Evolutionary conservation across 2,888 invertebrate species (phyloP), one percentile per base, ranked within the genome.

Genomic region (Candidula unifasciata): DNA sequence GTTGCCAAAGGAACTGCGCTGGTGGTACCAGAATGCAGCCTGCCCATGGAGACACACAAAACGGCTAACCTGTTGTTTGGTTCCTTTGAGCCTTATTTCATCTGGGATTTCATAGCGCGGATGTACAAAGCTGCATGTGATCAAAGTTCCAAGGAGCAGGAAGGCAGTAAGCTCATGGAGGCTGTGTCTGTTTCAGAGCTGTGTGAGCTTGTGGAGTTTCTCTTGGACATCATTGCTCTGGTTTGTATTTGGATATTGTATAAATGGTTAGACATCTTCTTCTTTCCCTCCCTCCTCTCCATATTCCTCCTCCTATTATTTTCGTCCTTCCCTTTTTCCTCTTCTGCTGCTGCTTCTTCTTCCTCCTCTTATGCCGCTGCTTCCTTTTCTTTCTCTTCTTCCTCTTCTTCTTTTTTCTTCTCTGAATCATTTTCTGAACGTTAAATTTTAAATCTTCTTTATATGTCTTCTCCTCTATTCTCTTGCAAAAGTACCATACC

Each of bases 61-160:
- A 96, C 96, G 33, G 97, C 97, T 0, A 97, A 97, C 94, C 94
- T 97, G 87, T 94, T 97, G 44, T 96, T 97, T 92, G 96, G 96
- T 82, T 96, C 97, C 0, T 95, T 97, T 87, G 97, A 97, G 91
- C 96, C 96, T n/a, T 96, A 96, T 84, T 97, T 97, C 91, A 96
- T 97, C 83, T 97, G 97, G 97, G 95, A 96, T 87, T 97, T 96
- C 91, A 95, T 96, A 88, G 94, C 93, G 0, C 89, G 93, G 8
- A 91, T 93, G 87, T 94, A 94, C 89, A 90, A 91, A 79, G 79
- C 85, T 57, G 89, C 92, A 13, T 93, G 93, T 88, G 87, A 86
- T 8, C 83, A 85, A 54, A 77, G 78, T n/a, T 77, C 78, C 21
- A 71, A 83, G n/a, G 76, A 73, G 5, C 57, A 68, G 16, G 74